Conservation (phyloP, 2,797 vertebrate species). For the Danionella dracula region DNA sequence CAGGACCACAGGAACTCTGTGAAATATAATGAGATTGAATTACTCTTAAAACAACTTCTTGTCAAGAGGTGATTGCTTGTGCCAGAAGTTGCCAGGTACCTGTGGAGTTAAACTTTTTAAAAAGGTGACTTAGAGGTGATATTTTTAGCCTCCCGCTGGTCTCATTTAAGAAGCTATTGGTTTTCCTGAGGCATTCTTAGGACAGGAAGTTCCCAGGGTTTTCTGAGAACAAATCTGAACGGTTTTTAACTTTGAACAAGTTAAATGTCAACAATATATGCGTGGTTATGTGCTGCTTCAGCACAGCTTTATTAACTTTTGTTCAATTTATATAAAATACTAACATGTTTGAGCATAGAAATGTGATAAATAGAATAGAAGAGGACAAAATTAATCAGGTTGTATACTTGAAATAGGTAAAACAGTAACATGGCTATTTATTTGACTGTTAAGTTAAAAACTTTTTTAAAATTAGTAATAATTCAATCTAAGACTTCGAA, state of each 20-base stretch:
- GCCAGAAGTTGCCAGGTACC: conserved; percentile 43
- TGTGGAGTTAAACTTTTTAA: conserved; percentile 31
- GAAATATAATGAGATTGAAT: conserved; percentile 11
- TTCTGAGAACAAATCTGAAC: conserved; percentile 11
- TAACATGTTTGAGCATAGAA: too few relatives aligned
- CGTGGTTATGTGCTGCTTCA: not conserved
- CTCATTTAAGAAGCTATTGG: conserved; percentile 62
- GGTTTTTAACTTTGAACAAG: not conserved
- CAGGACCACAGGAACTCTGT: not conserved
- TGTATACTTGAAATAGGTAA: too few relatives aligned
- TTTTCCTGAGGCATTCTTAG: conserved; percentile 48
- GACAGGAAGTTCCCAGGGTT: conserved; percentile 45
- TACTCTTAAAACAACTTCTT: conserved; percentile 20
- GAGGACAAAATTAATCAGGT: too few relatives aligned
- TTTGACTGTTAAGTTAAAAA: too few relatives aligned
- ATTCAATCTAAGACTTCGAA: too few relatives aligned
- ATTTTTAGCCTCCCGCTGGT: conserved; percentile 60
- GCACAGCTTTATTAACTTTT: too few relatives aligned
- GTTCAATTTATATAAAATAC: too few relatives aligned
- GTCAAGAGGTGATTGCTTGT: conserved; percentile 41
- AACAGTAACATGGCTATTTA: too few relatives aligned
- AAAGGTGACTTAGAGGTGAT: conserved; percentile 41
- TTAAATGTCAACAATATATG: not conserved
- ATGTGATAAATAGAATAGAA: too few relatives aligned
- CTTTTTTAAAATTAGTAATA: too few relatives aligned